Evolutionary conservation across 2,113 vertebrate species (phyloP).

Genomic region (Uropsilus gracilis): DNA sequence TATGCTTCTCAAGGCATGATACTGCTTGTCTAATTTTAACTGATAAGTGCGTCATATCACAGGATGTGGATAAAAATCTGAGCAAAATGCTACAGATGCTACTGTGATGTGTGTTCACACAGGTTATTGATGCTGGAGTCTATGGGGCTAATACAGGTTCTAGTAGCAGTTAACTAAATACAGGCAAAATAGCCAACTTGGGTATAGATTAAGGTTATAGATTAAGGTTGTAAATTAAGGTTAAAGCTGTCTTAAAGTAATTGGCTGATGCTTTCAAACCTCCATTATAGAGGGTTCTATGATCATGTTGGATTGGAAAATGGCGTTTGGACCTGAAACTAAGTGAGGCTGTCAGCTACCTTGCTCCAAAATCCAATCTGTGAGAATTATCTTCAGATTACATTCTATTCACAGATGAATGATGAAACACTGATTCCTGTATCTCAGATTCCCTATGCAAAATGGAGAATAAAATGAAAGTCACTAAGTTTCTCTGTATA

Average conservation of each 20-base stretch:
- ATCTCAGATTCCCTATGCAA: not conserved
- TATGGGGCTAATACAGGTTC: not conserved
- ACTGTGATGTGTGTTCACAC: not conserved
- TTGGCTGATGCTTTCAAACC: not conserved
- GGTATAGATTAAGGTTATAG: not conserved
- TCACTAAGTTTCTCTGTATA: fast-evolving
- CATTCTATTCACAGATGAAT: not conserved
- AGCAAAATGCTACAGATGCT: not conserved
- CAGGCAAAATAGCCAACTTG: not conserved
- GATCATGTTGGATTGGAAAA: not conserved
- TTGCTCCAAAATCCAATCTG: not conserved
- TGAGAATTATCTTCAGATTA: not conserved
- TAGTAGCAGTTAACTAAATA: not conserved
- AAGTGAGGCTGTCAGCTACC: not conserved
- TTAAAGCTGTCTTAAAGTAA: fast-evolving
- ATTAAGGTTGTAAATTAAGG: not conserved
- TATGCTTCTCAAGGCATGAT: not conserved
- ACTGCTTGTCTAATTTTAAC: not conserved
- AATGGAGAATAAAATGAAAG: fast-evolving
- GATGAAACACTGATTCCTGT: not conserved
- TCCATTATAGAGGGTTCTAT: not conserved
- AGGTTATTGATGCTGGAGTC: not conserved
- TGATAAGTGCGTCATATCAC: not conserved
- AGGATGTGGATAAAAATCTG: not conserved
- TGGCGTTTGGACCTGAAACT: not conserved